Evolutionary conservation across 64 coral and sea anemone genomes (phyloP).

Genomic region (Pachyseris speciosa): DNA sequence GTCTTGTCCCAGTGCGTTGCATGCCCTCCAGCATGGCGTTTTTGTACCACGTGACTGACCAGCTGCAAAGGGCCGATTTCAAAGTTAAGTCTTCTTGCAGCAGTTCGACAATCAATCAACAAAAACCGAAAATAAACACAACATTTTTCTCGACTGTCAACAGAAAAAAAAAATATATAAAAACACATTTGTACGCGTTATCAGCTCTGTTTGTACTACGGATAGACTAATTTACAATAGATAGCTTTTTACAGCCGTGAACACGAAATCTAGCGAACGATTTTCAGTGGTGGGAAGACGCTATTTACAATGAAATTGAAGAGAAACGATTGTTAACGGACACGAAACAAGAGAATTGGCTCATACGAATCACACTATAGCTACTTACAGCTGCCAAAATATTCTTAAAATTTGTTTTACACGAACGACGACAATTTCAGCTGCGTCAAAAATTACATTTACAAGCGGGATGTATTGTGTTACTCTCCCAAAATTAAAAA

Average conservation of each 20-base stretch:
- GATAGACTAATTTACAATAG: background rate
- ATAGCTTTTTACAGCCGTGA: background rate
- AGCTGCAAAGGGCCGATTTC: too few species aligned
- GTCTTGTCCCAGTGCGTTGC: too few species aligned
- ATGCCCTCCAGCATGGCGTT: too few species aligned
- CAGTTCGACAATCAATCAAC: too few species aligned
- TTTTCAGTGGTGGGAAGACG: background rate
- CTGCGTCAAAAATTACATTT: conserved; percentile 19
- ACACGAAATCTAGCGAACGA: background rate
- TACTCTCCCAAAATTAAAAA: conserved; percentile 10
- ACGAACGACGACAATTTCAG: conserved; percentile 11
- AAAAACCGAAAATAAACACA: too few species aligned
- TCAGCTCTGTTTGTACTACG: background rate
- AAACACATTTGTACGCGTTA: background rate
- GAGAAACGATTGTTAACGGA: background rate
- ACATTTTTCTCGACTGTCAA: too few species aligned
- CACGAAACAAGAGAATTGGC: background rate
- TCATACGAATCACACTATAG: background rate
- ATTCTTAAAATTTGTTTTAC: conserved; percentile 18
- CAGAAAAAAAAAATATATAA: background rate
- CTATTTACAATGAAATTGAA: background rate
- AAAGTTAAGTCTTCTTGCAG: too few species aligned
- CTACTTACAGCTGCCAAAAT: background rate
- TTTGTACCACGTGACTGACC: too few species aligned
- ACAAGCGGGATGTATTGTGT: background rate